Conservation (phyloP, 1,140 invertebrate species). For the Saccostrea glomerata region DNA sequence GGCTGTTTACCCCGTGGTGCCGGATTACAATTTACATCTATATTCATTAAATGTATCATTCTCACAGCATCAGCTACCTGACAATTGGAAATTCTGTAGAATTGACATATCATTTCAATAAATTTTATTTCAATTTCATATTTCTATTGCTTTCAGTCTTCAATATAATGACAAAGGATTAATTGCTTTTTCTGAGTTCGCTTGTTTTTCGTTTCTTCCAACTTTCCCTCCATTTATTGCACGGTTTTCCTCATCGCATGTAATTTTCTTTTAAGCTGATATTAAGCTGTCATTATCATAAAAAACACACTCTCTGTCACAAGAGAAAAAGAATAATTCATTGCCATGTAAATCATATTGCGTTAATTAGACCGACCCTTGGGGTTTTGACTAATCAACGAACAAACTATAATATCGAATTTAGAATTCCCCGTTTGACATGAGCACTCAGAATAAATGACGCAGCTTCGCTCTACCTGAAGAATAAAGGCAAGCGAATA, state of each 20-base stretch:
- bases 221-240: not conserved
- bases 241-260: too few species aligned
- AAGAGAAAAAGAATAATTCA: not conserved
- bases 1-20: slow-evolving; percentile 2
- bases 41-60: slow-evolving; percentile 6
- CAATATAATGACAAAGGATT: not conserved
- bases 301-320: not conserved
- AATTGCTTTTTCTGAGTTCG: too few species aligned
- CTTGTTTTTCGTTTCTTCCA: not conserved
- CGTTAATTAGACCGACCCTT: not conserved
- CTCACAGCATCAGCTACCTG: not conserved
- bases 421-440: not conserved
- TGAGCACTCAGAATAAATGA: slow-evolving; percentile 15
- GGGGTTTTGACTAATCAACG: slow-evolving; percentile 17
- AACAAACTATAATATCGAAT: slow-evolving; percentile 28
- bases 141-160: not conserved
- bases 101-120: not conserved
- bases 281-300: slow-evolving; percentile 5
- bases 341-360: not conserved
- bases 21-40: not conserved
- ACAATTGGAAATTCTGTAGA: not conserved
- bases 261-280: not conserved
- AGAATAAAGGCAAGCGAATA: not conserved
- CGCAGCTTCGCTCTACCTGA: not conserved
- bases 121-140: not conserved